Conservation (phyloP, 1,140 invertebrate species). For the Pseudoatta argentina region DNA sequence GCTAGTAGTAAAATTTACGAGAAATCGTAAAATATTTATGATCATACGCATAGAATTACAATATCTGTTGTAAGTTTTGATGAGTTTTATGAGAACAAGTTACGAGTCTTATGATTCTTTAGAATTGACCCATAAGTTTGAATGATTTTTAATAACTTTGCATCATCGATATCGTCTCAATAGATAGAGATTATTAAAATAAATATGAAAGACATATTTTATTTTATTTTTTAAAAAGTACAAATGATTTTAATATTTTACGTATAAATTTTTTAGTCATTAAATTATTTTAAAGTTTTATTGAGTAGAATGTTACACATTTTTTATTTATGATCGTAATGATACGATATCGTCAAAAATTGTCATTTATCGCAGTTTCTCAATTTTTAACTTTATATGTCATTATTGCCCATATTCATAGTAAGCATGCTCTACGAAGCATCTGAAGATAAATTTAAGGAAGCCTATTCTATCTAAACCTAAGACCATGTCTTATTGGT, state of each 20-base stretch:
- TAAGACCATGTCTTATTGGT: no score
- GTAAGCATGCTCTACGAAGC: no score
- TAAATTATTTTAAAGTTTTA: background rate
- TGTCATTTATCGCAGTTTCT: no score
- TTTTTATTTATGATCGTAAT: background rate
- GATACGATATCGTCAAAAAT: background rate
- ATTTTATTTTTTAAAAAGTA: background rate
- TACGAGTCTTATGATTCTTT: no score
- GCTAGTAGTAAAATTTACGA: no score
- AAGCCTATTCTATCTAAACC: no score
- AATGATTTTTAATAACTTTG: background rate
- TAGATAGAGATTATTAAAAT: background rate
- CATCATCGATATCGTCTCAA: background rate
- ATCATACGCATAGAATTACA: no score
- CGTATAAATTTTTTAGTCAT: background rate
- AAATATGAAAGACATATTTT: background rate
- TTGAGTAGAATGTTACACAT: background rate
- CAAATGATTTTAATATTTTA: background rate
- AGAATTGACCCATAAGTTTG: background rate
- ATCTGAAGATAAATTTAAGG: no score
- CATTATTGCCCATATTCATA: no score
- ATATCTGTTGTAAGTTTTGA: no score
- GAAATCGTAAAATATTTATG: no score
- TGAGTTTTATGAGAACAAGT: no score
- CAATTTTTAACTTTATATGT: background rate